Conservation (phyloP, 2,797 vertebrate genomes). For the Leontopithecus rosalia region DNA sequence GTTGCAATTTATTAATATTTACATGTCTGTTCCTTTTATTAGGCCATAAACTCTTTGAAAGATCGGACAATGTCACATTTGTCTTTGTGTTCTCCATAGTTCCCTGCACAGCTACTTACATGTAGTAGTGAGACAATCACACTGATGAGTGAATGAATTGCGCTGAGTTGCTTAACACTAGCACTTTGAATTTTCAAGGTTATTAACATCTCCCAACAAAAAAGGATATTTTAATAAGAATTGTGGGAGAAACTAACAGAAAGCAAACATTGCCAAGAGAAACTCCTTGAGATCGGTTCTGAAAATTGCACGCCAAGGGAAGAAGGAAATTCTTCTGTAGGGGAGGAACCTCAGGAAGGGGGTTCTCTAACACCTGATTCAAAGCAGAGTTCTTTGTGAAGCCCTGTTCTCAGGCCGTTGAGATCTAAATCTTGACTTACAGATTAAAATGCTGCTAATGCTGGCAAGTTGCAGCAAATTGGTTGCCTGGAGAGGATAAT, state of each 20-base stretch:
- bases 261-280: not conserved
- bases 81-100: not conserved
- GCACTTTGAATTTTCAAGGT: not conserved
- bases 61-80: not conserved
- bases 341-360: not conserved
- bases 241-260: not conserved
- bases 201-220: not conserved
- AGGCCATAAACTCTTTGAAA: not conserved
- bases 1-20: not conserved
- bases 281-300: not conserved
- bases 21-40: not conserved
- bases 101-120: not conserved
- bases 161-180: not conserved
- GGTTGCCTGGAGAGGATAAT: not conserved
- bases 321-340: not conserved
- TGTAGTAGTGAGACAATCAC: not conserved
- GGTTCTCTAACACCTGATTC: not conserved
- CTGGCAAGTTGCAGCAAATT: not conserved
- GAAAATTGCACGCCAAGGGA: not conserved
- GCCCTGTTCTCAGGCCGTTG: not conserved
- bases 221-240: not conserved
- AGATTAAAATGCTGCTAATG: not conserved
- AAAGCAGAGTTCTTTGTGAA: not conserved
- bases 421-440: not conserved
- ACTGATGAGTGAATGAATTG: no score